Percentiles rank a stretch among this genome's conserved stretches.
Conservation (phyloP, 2,113 vertebrate species). For the Megalops atlanticus region DNA sequence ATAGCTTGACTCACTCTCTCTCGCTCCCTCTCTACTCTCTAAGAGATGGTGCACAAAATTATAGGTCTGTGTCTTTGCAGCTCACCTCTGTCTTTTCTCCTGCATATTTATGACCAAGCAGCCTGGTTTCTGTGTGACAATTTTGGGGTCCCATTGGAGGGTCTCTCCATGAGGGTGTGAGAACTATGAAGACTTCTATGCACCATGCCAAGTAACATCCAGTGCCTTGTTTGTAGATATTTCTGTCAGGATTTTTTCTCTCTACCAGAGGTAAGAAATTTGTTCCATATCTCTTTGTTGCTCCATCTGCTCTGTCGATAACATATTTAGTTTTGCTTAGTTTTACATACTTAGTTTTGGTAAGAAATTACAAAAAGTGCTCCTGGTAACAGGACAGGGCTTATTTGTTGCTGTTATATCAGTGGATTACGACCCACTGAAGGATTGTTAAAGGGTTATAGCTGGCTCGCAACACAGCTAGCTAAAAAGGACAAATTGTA, state of each 20-base stretch:
- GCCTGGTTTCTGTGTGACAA: too few species aligned
- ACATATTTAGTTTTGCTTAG: background rate
- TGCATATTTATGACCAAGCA: too few species aligned
- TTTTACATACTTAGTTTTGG: background rate
- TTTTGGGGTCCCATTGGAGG: background rate
- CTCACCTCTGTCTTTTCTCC: background rate
- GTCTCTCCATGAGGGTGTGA: background rate
- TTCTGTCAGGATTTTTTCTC: background rate
- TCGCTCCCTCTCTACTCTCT: background rate
- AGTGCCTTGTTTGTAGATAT: background rate
- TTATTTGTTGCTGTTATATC: background rate
- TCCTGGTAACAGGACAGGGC: background rate
- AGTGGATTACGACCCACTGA: background rate
- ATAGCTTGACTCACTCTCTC: background rate
- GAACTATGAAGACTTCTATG: background rate
- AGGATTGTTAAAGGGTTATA: too few species aligned
- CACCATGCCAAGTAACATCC: background rate
- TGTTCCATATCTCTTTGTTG: background rate
- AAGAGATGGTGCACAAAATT: background rate
- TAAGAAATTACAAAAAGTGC: background rate
- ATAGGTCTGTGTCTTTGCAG: background rate
- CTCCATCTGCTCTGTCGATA: too few species aligned
- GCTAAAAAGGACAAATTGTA: too few species aligned
- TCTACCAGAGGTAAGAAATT: background rate
- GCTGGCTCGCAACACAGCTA: too few species aligned